Evolutionary conservation across 2,888 invertebrate genomes (phyloP).

Genomic region (Lasiommata megera): DNA sequence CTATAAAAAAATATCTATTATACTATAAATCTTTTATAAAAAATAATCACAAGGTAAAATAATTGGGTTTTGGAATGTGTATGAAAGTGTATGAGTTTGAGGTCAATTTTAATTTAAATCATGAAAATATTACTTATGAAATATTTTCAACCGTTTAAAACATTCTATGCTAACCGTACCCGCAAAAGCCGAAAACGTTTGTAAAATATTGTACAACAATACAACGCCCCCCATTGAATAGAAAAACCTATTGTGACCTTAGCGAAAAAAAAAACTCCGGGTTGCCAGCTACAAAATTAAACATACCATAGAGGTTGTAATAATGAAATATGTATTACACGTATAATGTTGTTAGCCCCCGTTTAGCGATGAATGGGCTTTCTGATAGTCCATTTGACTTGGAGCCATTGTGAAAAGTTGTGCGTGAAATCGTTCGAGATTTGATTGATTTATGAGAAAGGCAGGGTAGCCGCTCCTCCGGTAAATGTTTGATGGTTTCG

Average conservation of each 20-base stretch:
- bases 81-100: too few species aligned
- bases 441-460: conserved; percentile 57
- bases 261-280: conserved; percentile 56
- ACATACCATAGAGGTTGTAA: conserved; percentile 74
- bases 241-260: conserved; percentile 53
- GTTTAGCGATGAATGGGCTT: conserved; percentile 63
- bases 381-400: conserved; percentile 74
- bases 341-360: conserved; percentile 79
- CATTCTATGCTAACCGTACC: conserved; percentile 27
- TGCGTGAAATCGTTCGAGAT: conserved; percentile 75
- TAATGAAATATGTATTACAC: conserved; percentile 81
- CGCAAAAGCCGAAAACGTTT: conserved; percentile 43
- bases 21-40: too few species aligned
- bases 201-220: conserved; percentile 74
- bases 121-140: too few species aligned
- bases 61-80: too few species aligned
- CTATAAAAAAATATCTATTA: too few species aligned
- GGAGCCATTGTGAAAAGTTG: conserved; percentile 68
- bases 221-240: conserved; percentile 75
- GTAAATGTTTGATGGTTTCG: conserved; percentile 48
- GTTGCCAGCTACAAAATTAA: conserved; percentile 75
- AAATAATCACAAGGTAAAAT: too few species aligned
- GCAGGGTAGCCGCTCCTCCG: conserved; percentile 40
- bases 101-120: too few species aligned
- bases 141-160: background rate